phyloP scores from a whole-genome alignment of 1,140 invertebrate species.

The Araneus ventricosus region DNA sequence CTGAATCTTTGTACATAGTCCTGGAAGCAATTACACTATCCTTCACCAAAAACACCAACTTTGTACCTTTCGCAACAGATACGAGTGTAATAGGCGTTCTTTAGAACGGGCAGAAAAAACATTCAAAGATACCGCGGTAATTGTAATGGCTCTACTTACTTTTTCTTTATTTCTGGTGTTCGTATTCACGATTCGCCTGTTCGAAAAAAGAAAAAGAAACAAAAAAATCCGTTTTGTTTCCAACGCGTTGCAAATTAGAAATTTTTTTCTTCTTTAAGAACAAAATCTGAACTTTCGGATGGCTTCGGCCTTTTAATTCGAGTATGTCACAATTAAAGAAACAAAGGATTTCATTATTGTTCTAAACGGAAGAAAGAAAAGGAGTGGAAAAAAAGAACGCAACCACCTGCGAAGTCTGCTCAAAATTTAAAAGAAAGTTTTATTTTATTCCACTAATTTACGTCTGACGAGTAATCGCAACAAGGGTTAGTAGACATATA shows the following conservation, averaged over 20 bases:
- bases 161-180: conserved; percentile 5
- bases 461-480: neutral
- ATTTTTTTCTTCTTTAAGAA: neutral
- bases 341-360: conserved; percentile 57
- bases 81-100: neutral
- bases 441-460: neutral
- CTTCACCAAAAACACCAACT: conserved; percentile 52
- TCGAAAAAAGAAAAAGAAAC: no score
- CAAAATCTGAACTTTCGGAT: neutral
- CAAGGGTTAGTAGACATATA: conserved; percentile 18
- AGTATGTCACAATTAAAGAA: conserved; percentile 37
- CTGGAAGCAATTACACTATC: conserved; percentile 5
- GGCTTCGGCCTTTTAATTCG: conserved; percentile 25
- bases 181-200: neutral
- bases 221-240: conserved; percentile 23
- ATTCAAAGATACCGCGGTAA: conserved; percentile 36
- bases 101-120: neutral
- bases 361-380: neutral
- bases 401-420: conserved; percentile 9
- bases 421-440: neutral
- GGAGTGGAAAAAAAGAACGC: neutral
- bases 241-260: neutral
- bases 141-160: neutral
- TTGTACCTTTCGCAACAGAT: conserved; percentile 42
- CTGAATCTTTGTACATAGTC: neutral